Evolutionary conservation across 2,888 invertebrate species (phyloP), one percentile per base, ranked within the genome.

Genomic region (Biston stratarius): DNA sequence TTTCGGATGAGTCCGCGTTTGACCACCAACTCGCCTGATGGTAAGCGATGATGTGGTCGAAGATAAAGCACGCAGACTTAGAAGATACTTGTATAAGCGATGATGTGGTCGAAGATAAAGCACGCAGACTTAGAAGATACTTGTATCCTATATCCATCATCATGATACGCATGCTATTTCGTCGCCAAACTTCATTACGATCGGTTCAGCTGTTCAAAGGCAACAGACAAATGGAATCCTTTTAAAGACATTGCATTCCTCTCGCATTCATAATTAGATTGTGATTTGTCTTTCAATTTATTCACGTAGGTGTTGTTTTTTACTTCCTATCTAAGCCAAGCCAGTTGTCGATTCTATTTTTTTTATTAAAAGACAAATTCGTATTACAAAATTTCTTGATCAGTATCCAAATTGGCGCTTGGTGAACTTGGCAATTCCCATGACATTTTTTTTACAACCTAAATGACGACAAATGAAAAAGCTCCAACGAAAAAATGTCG

Each of bases 391-490:
- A 45, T 45, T 12, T 61, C 42, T 68, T 70, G 68, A 69, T 40
- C 52, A 59, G 42, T 53, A 64, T 71, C 69, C 69, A 67, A 70
- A 44, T 56, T 14, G 36, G 36, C 58, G 56, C 52, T 24, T 42
- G 51, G 53, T 49, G 53, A 61, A 71, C 65, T 74, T 74, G 70
- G 70, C 70, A 72, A 66, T 69, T 56, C 63, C 49, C 51, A 8
- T 45, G 48, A 14, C 47, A 66, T 69, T 71, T 69, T 42, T 51
- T 58, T 36, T 58, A 45, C 34, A 51, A 69, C 62, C 45, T 34
- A 62, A 55, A 52, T 15, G 62, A 59, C 51, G 57, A 65, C 55
- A 67, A 70, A 64, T 42, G 60, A 56, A 57, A 52, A 55, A 33
- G 5, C 2, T 15, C 24, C 45, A 52, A 14, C 6, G 15, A 42